These are phyloP conservation scores for Falco rusticolus DNA, from an alignment of 2,797 vertebrate species.

Conservation along the genomic window DNA sequence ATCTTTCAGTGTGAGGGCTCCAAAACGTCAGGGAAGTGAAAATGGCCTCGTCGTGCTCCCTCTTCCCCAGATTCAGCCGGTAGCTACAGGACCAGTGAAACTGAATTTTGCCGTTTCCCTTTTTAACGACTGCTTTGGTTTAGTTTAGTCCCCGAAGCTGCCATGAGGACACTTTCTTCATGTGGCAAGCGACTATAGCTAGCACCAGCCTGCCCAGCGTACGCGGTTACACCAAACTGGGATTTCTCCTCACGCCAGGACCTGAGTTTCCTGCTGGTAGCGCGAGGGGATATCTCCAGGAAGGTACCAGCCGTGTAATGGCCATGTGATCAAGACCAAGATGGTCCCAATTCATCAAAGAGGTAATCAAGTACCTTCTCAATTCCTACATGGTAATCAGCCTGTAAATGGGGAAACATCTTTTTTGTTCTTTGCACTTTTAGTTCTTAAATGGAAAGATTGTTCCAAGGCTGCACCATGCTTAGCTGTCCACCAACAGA, in stretches of 20 bases:
- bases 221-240: neutral
- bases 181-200: neutral
- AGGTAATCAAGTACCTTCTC: neutral
- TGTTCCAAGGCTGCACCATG: neutral
- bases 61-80: neutral
- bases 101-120: neutral
- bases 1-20: neutral
- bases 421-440: neutral
- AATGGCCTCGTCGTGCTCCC: neutral
- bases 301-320: neutral
- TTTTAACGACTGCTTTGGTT: neutral
- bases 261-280: neutral
- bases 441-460: neutral
- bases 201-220: neutral
- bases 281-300: neutral
- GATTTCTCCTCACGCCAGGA: neutral
- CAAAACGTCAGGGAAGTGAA: neutral
- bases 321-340: neutral
- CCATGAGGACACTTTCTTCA: neutral
- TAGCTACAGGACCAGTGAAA: neutral
- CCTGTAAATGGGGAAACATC: neutral
- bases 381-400: neutral
- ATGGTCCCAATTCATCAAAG: neutral
- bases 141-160: neutral
- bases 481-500: neutral